Percentiles rank a stretch among this genome's conserved stretches.
Evolutionary conservation across 64 coral and sea anemone species (phyloP).

Genomic region (Montipora cactus): DNA sequence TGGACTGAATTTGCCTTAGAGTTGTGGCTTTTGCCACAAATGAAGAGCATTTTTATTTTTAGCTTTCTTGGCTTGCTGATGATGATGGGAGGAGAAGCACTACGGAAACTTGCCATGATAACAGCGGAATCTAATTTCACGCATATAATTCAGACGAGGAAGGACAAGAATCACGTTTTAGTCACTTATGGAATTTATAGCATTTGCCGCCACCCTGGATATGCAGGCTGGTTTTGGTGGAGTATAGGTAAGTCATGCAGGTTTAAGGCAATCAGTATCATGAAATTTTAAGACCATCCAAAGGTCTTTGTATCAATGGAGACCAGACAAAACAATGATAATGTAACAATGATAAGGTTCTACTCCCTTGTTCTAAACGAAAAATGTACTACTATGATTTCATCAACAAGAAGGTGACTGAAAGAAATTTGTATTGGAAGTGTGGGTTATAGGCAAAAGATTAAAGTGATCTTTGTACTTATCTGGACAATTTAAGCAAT

Average conservation of each 20-base stretch:
- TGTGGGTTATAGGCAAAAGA: no score
- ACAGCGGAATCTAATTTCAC: constrained; percentile 96
- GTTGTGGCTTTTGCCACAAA: constrained; percentile 75
- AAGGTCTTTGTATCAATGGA: no score
- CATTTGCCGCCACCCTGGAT: constrained; percentile 85
- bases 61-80: constrained; percentile 65
- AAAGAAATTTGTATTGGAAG: no score
- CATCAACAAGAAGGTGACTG: no score
- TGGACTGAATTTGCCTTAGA: constrained; percentile 95
- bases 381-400: no score
- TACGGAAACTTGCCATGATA: constrained; percentile 91
- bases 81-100: constrained; percentile 83
- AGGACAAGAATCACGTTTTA: constrained; percentile 79
- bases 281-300: no score
- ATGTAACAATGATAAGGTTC: no score
- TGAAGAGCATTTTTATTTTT: constrained; percentile 75
- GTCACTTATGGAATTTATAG: constrained; percentile 86
- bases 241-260: constrained; percentile 78
- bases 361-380: no score
- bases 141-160: constrained; percentile 82
- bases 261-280: neutral
- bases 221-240: constrained; percentile 99
- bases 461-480: no score
- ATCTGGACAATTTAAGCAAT: no score
- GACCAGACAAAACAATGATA: no score